A percentile compares a stretch with the other conserved stretches of the same genome.
These are phyloP conservation scores for Penaeus indicus DNA, from an alignment of 1,140 invertebrate genomes.

Conservation along the genomic window DNA sequence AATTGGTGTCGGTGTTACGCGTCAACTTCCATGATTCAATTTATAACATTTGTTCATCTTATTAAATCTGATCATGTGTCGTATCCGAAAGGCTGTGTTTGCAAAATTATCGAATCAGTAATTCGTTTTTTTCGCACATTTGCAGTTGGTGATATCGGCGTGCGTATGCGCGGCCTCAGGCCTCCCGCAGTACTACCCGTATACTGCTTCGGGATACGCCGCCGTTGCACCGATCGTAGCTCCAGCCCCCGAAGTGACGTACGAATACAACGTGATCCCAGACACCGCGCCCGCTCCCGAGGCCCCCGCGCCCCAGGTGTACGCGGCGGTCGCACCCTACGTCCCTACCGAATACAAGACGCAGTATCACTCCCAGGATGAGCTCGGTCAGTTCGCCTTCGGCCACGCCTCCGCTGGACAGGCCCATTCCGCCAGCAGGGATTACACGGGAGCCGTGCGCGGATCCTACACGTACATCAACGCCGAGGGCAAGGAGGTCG, in stretches of 20 bases:
- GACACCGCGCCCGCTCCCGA: constrained; percentile 16
- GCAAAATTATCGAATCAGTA: too few relatives aligned
- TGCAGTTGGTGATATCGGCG: constrained; percentile 44
- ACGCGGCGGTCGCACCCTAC: background rate
- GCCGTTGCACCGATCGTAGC: constrained; percentile 10
- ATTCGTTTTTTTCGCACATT: background rate
- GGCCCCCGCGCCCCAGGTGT: background rate
- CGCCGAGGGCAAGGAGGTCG: constrained; percentile 35
- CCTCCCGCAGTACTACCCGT: constrained; percentile 30
- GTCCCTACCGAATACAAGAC: constrained; percentile 58
- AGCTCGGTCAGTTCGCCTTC: constrained; percentile 66
- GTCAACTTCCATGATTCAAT: too few relatives aligned
- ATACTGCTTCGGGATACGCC: background rate
- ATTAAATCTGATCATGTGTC: too few relatives aligned
- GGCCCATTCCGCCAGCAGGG: constrained; percentile 53
- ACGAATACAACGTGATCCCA: constrained; percentile 34
- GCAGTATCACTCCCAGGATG: constrained; percentile 77
- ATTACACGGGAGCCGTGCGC: constrained; percentile 45
- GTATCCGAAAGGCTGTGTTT: too few relatives aligned
- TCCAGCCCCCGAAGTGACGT: constrained; percentile 15
- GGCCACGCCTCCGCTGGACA: constrained; percentile 61
- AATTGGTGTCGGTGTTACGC: too few relatives aligned
- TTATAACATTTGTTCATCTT: too few relatives aligned
- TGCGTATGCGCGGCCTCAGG: constrained; percentile 23
- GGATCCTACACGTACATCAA: constrained; percentile 41